Base-by-base conservation (phyloP, 1,140 invertebrate species). In the Aphelenchoides fujianensis region DNA sequence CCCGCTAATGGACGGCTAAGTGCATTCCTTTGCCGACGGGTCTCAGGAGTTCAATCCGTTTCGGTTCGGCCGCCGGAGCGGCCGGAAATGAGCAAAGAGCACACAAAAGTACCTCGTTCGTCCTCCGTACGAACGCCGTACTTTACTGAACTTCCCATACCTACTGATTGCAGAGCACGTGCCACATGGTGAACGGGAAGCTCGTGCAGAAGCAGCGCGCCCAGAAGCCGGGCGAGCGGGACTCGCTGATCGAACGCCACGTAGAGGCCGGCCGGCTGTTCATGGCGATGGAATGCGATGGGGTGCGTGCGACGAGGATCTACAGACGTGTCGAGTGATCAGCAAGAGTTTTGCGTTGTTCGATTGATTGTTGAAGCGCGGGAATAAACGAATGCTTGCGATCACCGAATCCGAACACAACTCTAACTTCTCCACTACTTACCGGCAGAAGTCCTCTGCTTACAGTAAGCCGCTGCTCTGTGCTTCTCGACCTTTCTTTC, bases 181-280 rank as follows among this genome's bases (percentile, higher is more conserved):
- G 55, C 55, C 5, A 5, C 7, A 16, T 59, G 12, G 55, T 7
- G 5, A 23, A 59, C 55, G 55, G 55, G 55, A 5, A 23, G 5
- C 34, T 59, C 12, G 34, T 59, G 7, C 55, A 59, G 19, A 59
- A 59, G 55, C 55, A 59, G 41, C 12, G 23, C 12, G 41, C n/a
- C n/a, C n/a, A n/a, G 41, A 48, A 48, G 12, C 12, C 41, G 12
- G 41, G 41, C 12, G 23, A 12, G 23, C 41, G 12, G 12, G 12
- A 12, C 12, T 48, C 41, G 23, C 12, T 23, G 12, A 48, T 48
- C 41, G 41, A 48, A 12, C 41, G 41, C 23, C 23, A 16, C 41
- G 12, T 48, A 16, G 12, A 48, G 23, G 41, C 12, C 41, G 41
- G 41, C 41, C 12, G 23, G 23, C 41, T 48, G 12, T 48, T 48